These are phyloP conservation scores for Wasmannia auropunctata DNA, from an alignment of 1,140 invertebrate species.

Conservation along the genomic window DNA sequence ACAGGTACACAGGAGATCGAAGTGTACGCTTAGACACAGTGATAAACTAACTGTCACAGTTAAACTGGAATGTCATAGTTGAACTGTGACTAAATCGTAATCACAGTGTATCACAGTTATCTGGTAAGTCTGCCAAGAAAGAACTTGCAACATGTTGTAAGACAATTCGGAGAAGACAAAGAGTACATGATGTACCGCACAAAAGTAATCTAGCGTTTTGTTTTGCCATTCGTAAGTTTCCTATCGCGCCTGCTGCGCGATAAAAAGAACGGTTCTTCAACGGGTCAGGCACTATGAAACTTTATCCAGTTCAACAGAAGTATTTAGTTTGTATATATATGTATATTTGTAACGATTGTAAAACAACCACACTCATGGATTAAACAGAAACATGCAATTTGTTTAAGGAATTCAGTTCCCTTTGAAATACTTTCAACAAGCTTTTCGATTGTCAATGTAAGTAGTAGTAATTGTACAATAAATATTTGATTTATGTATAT, in stretches of 20 bases:
- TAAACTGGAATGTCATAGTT: constrained; percentile 26
- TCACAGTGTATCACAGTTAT: constrained; percentile 46
- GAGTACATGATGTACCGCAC: constrained; percentile 73
- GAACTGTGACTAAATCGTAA: constrained; percentile 48
- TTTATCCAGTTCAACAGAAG: constrained; percentile 65
- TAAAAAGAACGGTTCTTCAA: constrained; percentile 29
- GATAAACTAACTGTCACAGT: neutral
- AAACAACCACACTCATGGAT: constrained; percentile 72
- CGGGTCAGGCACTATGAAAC: constrained; percentile 61
- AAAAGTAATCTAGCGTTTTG: constrained; percentile 68
- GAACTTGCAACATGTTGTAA: constrained; percentile 53
- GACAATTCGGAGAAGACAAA: constrained; percentile 48
- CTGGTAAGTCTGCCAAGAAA: constrained; percentile 41
- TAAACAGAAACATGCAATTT: constrained; percentile 69
- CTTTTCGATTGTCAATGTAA: constrained; percentile 80
- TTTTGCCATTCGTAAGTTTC: constrained; percentile 68
- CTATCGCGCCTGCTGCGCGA: constrained; percentile 54
- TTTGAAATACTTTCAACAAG: constrained; percentile 77
- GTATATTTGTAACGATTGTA: constrained; percentile 77
- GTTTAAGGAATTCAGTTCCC: constrained; percentile 69
- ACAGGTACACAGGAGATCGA: constrained; percentile 57
- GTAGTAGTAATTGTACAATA: constrained; percentile 82
- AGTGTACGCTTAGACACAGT: constrained; percentile 61
- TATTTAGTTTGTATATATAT: constrained; percentile 77
- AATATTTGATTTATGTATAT: constrained; percentile 78